These are phyloP conservation scores for Odontothrips loti DNA, from an alignment of 2,888 invertebrate genomes.

Conservation along the genomic window DNA sequence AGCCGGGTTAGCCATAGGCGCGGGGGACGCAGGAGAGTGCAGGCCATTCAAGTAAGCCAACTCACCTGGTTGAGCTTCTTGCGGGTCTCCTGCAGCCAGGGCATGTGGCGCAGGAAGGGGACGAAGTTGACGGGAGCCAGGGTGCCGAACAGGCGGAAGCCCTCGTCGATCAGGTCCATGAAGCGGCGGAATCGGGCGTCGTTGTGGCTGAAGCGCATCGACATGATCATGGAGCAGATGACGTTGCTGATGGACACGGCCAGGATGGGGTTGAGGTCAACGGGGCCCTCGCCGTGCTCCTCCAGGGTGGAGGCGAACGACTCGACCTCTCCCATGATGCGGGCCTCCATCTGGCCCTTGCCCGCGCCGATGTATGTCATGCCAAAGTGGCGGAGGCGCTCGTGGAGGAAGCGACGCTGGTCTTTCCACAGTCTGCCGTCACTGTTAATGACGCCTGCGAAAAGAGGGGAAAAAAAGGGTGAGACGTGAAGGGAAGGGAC, in stretches of 20 bases:
- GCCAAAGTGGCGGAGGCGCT: conserved; percentile 77
- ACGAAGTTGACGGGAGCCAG: conserved; percentile 79
- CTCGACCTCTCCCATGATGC: conserved; percentile 81
- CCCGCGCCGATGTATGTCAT: conserved; percentile 81
- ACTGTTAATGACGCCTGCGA: conserved; percentile 81
- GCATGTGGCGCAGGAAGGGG: conserved; percentile 66
- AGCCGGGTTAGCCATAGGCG: neutral
- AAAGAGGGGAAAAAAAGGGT: neutral
- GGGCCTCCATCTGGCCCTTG: conserved; percentile 74
- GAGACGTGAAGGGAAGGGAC: conserved; percentile 1
- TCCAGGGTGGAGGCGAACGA: conserved; percentile 64
- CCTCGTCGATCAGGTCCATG: conserved; percentile 84
- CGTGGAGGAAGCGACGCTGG: conserved; percentile 81
- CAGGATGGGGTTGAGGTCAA: conserved; percentile 69
- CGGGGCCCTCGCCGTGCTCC: conserved; percentile 60
- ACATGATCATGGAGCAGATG: conserved; percentile 87
- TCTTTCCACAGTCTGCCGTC: conserved; percentile 87
- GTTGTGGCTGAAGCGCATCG: conserved; percentile 73
- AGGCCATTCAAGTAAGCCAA: neutral
- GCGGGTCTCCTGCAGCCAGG: conserved; percentile 51
- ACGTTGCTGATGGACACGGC: conserved; percentile 84
- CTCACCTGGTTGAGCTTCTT: conserved; percentile 54
- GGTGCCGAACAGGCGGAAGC: conserved; percentile 80
- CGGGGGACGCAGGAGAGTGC: neutral
- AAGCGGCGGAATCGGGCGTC: conserved; percentile 73